phyloP scores from a whole-genome alignment of 2,797 vertebrate species.

The Scyliorhinus canicula region DNA sequence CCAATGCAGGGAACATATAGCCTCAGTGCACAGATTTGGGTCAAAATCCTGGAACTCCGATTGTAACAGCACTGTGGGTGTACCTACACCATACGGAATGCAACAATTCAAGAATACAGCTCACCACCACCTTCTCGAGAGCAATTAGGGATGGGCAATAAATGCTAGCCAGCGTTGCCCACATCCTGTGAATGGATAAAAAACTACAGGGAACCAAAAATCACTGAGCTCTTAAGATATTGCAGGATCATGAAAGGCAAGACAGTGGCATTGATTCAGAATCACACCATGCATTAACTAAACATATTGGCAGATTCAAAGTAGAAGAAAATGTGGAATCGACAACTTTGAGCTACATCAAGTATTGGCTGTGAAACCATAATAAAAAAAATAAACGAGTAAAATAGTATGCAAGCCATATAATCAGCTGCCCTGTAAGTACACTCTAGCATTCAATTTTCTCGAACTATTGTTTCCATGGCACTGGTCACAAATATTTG shows the following conservation, averaged over 20 bases:
- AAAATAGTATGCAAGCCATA: background rate
- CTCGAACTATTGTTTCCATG: background rate
- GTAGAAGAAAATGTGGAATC: background rate
- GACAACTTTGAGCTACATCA: background rate
- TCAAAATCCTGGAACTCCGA: too few relatives aligned
- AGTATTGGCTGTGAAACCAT: background rate
- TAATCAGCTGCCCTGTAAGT: background rate
- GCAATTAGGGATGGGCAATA: too few relatives aligned
- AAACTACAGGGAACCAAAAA: background rate
- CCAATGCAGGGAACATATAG: too few relatives aligned
- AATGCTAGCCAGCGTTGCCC: too few relatives aligned
- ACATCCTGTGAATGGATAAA: too few relatives aligned
- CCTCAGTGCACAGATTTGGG: too few relatives aligned
- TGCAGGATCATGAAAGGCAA: background rate
- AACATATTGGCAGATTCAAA: background rate
- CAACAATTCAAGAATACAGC: too few relatives aligned
- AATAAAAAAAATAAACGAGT: background rate
- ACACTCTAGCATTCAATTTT: too few relatives aligned
- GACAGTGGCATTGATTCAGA: background rate
- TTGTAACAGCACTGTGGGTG: too few relatives aligned
- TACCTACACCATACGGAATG: too few relatives aligned
- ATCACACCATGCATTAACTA: background rate
- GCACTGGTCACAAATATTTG: background rate
- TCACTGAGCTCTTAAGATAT: background rate
- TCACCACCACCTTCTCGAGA: too few relatives aligned